phyloP scores from a whole-genome alignment of 2,113 vertebrate genomes.

The Podocnemis expansa region DNA sequence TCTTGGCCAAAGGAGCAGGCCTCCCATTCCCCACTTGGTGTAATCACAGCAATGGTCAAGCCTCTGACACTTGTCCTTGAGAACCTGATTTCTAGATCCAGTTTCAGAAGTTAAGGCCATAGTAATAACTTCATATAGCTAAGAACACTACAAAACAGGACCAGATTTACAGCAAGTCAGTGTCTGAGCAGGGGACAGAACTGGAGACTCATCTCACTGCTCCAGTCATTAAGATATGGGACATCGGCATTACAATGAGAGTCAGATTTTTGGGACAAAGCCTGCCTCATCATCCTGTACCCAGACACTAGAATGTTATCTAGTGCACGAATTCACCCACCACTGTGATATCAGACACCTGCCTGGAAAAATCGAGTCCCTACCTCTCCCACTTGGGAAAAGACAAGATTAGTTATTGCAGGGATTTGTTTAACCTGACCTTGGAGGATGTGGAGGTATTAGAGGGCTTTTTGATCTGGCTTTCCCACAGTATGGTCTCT shows the following conservation, averaged over 20 bases:
- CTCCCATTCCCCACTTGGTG: background rate
- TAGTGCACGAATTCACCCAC: too few species aligned
- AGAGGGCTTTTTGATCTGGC: too few species aligned
- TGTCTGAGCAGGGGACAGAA: too few species aligned
- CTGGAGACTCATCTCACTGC: background rate
- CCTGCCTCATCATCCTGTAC: background rate
- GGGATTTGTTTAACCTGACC: background rate
- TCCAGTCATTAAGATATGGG: background rate
- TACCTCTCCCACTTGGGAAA: background rate
- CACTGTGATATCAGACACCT: too few species aligned
- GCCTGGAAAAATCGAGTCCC: background rate
- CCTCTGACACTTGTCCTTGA: background rate
- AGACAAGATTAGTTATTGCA: background rate
- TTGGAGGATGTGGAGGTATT: background rate
- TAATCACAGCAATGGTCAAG: background rate
- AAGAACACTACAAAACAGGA: background rate
- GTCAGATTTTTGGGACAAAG: background rate
- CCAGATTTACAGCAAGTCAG: too few species aligned
- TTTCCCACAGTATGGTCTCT: background rate
- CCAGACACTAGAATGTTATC: background rate
- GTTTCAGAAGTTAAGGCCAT: background rate
- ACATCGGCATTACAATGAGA: background rate
- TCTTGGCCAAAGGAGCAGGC: background rate
- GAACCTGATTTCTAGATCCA: background rate
- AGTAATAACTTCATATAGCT: background rate